These are phyloP conservation scores for Andrena camellia DNA, from an alignment of 2,888 invertebrate species.

Conservation along the genomic window DNA sequence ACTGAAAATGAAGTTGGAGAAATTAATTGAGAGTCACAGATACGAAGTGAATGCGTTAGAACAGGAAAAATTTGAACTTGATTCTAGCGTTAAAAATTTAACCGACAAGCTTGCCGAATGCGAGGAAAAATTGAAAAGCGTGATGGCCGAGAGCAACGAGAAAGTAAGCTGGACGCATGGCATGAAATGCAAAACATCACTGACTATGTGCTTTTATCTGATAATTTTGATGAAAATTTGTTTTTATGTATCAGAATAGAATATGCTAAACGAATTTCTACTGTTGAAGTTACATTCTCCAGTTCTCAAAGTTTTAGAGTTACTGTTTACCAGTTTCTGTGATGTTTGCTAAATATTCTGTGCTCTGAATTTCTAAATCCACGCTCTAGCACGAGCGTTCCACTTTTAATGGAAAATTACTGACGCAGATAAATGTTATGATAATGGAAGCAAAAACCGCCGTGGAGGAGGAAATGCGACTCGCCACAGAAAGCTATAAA, in stretches of 20 bases:
- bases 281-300: neutral
- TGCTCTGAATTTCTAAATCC: conserved; percentile 5
- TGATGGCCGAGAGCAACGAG: conserved; percentile 78
- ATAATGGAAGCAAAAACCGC: conserved; percentile 75
- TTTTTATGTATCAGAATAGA: neutral
- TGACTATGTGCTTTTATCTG: conserved; percentile 40
- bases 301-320: conserved; percentile 9
- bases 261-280: conserved; percentile 19
- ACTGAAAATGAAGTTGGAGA: conserved; percentile 55
- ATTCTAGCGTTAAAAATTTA: conserved; percentile 50
- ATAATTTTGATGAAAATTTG: conserved; percentile 12
- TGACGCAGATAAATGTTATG: conserved; percentile 73
- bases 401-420: conserved; percentile 3
- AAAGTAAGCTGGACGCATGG: conserved; percentile 74
- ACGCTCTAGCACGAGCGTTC: neutral
- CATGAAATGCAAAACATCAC: conserved; percentile 63
- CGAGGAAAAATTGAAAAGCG: conserved; percentile 78
- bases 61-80: conserved; percentile 64
- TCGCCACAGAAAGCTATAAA: conserved; percentile 74
- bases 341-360: conserved; percentile 55
- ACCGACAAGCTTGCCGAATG: conserved; percentile 69
- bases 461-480: conserved; percentile 78
- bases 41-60: conserved; percentile 61
- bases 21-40: conserved; percentile 46
- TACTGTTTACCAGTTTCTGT: conserved; percentile 39